Conservation (phyloP, 2,888 invertebrate genomes). For the Trilocha varians region DNA sequence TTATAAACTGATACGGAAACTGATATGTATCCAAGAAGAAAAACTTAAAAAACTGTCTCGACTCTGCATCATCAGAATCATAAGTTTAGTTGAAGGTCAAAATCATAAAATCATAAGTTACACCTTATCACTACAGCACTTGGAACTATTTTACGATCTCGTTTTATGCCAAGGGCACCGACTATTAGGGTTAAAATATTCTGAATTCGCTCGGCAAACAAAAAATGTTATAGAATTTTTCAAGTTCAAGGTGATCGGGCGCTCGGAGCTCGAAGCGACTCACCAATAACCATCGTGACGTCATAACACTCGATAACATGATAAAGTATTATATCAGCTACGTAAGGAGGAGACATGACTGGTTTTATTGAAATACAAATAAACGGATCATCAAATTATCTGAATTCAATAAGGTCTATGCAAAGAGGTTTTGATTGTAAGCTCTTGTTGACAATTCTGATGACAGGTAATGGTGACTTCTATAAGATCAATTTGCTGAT, state of each 20-base stretch:
- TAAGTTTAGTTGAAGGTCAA: too few relatives aligned
- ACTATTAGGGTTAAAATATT: conserved; percentile 57
- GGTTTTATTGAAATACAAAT: not conserved
- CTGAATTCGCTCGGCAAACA: conserved; percentile 54
- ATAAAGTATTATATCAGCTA: not conserved
- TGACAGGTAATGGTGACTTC: too few relatives aligned
- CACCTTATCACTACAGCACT: too few relatives aligned
- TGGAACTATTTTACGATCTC: not conserved
- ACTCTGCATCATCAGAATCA: too few relatives aligned
- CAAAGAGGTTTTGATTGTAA: too few relatives aligned
- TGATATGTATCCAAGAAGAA: not conserved
- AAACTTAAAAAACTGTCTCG: too few relatives aligned
- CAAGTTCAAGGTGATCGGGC: conserved; percentile 68
- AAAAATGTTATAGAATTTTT: conserved; percentile 57
- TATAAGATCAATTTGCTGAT: too few relatives aligned
- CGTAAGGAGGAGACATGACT: not conserved
- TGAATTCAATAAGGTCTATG: too few relatives aligned
- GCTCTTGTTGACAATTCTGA: too few relatives aligned
- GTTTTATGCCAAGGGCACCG: conserved; percentile 49
- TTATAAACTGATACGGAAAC: not conserved
- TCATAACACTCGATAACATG: not conserved
- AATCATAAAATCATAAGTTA: too few relatives aligned
- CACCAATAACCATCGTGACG: not conserved
- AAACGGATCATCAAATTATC: too few relatives aligned
- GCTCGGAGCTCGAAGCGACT: conserved; percentile 22